These are phyloP conservation scores for Sminthurides aquaticus DNA, from an alignment of 2,888 invertebrate genomes.

Conservation along the genomic window DNA sequence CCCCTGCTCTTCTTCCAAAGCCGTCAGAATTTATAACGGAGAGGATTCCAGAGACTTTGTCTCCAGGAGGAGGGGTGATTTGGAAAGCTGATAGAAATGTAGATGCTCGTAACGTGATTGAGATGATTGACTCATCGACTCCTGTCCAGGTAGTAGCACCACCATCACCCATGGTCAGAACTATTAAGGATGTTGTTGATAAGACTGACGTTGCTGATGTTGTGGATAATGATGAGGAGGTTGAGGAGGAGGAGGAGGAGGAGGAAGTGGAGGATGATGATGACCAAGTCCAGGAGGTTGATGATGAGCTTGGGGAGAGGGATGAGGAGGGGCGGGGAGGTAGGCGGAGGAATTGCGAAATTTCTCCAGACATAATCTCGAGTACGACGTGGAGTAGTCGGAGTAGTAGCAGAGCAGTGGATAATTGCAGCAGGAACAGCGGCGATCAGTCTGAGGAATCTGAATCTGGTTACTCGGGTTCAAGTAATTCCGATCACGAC, in stretches of 20 bases:
- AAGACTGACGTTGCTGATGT: constrained; percentile 2
- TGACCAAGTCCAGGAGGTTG: background rate
- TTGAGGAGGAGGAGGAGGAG: background rate
- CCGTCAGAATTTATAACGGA: background rate
- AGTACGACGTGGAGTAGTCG: background rate
- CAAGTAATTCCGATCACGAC: constrained; percentile 16
- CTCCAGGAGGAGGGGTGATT: background rate
- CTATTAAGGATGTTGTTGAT: background rate
- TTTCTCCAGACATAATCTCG: background rate
- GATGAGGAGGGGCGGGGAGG: background rate
- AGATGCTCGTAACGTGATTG: background rate
- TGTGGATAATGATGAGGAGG: background rate
- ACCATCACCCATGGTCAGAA: background rate
- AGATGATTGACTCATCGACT: background rate
- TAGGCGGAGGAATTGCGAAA: constrained; percentile 2
- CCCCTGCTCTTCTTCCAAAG: background rate
- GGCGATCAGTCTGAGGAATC: constrained; percentile 17
- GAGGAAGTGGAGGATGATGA: background rate
- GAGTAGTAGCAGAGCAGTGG: background rate
- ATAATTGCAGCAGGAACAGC: background rate
- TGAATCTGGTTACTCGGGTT: constrained; percentile 20
- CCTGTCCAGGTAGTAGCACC: background rate
- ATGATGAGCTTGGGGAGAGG: background rate
- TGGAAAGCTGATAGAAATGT: background rate
- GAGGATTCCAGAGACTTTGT: background rate